Base-by-base conservation (phyloP, 2,888 invertebrate genomes). In the Diaphora mendica region DNA sequence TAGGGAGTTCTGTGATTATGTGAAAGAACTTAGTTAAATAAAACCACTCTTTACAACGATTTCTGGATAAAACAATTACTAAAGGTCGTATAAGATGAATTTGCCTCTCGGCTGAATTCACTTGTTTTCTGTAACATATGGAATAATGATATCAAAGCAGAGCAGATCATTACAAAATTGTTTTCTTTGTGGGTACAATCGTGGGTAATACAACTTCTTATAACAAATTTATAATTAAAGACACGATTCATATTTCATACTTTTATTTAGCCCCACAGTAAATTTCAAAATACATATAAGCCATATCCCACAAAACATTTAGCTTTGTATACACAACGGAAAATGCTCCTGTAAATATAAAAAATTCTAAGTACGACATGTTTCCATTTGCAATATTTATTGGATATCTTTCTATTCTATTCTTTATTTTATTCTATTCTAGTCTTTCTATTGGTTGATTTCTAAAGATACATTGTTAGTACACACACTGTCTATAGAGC, bases 1-100 rank as follows among this genome's bases (percentile, higher is more conserved):
- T 69, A 66, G 66, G 71, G 68, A 64, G 70, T 59, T 48, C 79
- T 64, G 79, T 81, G 86, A 85, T 81, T 79, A 75, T 76, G 81
- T 75, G 76, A 73, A 76, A 75, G 62, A 68, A 72, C 71, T 75
- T 73, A 59, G 55, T 55, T 66, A 39, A 33, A 70, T 35, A 69
- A 35, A 48, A 72, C 62, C 26, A 51, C 68, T 64, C 44, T 74
- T 33, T 48, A 51, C 33, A 17, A n/a, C 30, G 11, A 9, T 30
- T 48, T 5, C 23, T 30, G 44, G 30, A 67, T 48, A 67, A 20
- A 44, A 30, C 20, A 67, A 67, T 44, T 44, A 48, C 44, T 30
- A 11, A 67, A 44, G 44, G 44, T 66, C 66, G 20, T 67, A 20
- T 67, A 44, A 30, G 15, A 67, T 67, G 11, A 39, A n/a, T n/a